These are phyloP conservation scores for Macrosoma leucophasiata DNA, from an alignment of 2,888 invertebrate genomes.

Conservation along the genomic window DNA sequence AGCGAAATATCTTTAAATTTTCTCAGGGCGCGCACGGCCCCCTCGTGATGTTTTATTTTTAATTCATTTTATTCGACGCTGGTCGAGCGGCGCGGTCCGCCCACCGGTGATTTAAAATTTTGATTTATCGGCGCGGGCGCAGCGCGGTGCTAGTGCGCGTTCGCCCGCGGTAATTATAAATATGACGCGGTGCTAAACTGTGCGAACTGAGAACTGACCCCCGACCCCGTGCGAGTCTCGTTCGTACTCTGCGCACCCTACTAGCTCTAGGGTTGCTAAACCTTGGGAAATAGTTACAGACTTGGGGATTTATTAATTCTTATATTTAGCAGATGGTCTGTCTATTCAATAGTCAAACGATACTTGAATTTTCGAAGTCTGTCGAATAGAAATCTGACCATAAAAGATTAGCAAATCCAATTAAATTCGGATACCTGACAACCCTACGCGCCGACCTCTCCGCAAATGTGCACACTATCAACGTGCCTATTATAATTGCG, in stretches of 20 bases:
- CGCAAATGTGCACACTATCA: too few species aligned
- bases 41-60: conserved; percentile 69
- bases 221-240: conserved; percentile 43
- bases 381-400: too few species aligned
- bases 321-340: too few species aligned
- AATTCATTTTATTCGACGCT: conserved; percentile 74
- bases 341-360: too few species aligned
- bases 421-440: conserved; percentile 7
- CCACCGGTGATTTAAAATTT: conserved; percentile 76
- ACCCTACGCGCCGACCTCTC: conserved; percentile 4
- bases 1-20: conserved; percentile 73
- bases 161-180: conserved; percentile 68
- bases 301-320: too few species aligned
- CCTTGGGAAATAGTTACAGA: too few species aligned
- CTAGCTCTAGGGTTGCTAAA: too few species aligned
- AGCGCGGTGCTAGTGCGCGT: conserved; percentile 46
- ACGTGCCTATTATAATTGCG: too few species aligned
- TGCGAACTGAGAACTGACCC: conserved; percentile 53
- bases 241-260: conserved; percentile 34
- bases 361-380: too few species aligned
- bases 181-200: conserved; percentile 75
- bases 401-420: too few species aligned
- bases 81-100: conserved; percentile 61
- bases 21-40: conserved; percentile 67
- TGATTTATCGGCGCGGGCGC: conserved; percentile 66